Conservation (phyloP, 2,113 vertebrate genomes). For the Microcebus jonahi region DNA sequence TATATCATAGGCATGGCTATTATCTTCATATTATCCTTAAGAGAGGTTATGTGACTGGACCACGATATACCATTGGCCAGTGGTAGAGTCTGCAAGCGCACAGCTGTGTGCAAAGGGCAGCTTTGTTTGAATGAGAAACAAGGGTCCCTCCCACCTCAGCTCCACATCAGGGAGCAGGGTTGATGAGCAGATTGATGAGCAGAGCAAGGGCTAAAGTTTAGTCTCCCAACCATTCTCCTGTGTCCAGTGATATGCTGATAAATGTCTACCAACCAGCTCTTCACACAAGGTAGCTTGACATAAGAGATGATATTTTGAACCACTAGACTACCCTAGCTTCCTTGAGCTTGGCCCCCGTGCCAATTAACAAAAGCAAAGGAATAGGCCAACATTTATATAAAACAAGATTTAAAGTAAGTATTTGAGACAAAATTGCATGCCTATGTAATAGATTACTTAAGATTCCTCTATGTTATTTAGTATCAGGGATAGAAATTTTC, state of each 20-base stretch:
- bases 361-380: background rate
- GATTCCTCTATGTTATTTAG: constrained; percentile 36
- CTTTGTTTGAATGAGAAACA: background rate
- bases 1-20: background rate
- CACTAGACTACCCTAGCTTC: background rate
- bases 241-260: too few species aligned
- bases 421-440: background rate
- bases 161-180: background rate
- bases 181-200: background rate
- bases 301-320: background rate
- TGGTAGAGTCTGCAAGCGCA: background rate
- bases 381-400: background rate
- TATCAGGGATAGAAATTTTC: constrained; percentile 36
- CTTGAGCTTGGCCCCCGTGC: background rate
- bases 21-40: background rate
- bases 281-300: accelerated
- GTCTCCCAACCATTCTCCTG: too few species aligned
- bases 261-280: background rate
- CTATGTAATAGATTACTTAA: constrained; percentile 2
- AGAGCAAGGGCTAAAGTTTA: background rate
- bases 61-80: background rate
- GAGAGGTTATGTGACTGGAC: background rate
- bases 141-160: background rate
- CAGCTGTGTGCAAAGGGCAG: too few species aligned
- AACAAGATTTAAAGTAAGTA: background rate